Conservation (phyloP, 2,113 vertebrate genomes). For the Engraulis encrasicolus region DNA sequence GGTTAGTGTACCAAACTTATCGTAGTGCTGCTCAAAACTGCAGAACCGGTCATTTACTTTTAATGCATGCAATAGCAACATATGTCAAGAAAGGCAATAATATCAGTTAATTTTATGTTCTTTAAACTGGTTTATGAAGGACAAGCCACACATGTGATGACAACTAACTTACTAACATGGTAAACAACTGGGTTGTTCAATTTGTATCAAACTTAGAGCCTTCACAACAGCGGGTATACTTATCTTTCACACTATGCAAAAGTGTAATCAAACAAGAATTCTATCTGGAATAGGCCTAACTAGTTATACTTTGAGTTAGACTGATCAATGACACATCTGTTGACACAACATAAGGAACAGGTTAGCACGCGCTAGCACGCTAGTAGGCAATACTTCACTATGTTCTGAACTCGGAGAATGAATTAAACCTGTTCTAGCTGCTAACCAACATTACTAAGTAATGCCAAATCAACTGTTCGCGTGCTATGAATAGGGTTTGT, state of each 20-base stretch:
- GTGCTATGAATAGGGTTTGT: no score
- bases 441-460: neutral
- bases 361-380: neutral
- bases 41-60: neutral
- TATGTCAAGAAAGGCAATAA: neutral
- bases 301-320: neutral
- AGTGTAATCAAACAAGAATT: neutral
- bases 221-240: no score
- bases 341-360: constrained; percentile 1
- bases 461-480: neutral
- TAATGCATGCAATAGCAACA: neutral
- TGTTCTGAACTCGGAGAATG: neutral
- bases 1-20: neutral
- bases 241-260: neutral
- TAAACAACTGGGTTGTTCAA: no score
- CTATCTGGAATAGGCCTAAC: neutral
- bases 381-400: neutral
- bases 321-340: constrained; percentile 2
- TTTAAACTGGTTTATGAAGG: neutral
- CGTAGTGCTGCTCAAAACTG: neutral
- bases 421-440: neutral
- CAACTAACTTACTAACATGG: no score
- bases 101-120: neutral
- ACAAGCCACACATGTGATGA: no score
- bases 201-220: no score